Evolutionary conservation across 2,888 invertebrate genomes (phyloP).

Genomic region (Cataglyphis cursor): DNA sequence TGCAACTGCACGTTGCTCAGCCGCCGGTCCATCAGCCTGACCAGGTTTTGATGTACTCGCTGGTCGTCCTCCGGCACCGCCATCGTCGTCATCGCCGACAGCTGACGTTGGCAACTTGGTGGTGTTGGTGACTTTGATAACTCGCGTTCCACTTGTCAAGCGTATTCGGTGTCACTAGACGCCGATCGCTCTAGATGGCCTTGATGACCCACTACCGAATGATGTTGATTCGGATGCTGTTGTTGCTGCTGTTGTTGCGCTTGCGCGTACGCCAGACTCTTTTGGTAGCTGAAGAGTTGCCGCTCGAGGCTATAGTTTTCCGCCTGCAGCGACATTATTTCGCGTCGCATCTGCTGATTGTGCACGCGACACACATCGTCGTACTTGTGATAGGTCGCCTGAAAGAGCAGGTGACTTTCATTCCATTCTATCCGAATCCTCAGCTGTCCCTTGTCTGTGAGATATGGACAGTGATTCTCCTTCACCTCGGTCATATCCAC

Average conservation of each 20-base stretch:
- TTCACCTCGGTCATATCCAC: constrained; percentile 92
- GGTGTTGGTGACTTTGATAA: constrained; percentile 43
- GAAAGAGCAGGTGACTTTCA: constrained; percentile 93
- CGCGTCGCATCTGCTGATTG: constrained; percentile 94
- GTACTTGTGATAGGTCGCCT: constrained; percentile 94
- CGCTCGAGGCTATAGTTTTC: constrained; percentile 94
- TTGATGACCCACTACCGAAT: constrained; percentile 76
- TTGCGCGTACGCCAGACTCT: constrained; percentile 92
- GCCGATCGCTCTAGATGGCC: constrained; percentile 84
- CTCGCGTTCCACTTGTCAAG: constrained; percentile 88
- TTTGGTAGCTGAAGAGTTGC: constrained; percentile 94
- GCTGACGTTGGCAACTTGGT: constrained; percentile 62
- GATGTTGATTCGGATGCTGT: constrained; percentile 86
- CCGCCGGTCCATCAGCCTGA: constrained; percentile 82
- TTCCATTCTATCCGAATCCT: constrained; percentile 94
- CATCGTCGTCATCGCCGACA: constrained; percentile 61
- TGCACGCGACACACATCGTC: constrained; percentile 94
- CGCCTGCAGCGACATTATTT: constrained; percentile 93
- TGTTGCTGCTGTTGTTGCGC: constrained; percentile 87
- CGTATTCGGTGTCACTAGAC: constrained; percentile 92
- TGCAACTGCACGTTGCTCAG: constrained; percentile 82
- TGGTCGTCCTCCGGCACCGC: constrained; percentile 77
- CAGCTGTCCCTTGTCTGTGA: constrained; percentile 92
- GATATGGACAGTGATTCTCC: constrained; percentile 90
- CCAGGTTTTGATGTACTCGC: constrained; percentile 82